A percentile compares a stretch with the other conserved stretches of the same genome.
phyloP scores from a whole-genome alignment of 2,888 invertebrate species.

The Xanthorhoe designata region DNA sequence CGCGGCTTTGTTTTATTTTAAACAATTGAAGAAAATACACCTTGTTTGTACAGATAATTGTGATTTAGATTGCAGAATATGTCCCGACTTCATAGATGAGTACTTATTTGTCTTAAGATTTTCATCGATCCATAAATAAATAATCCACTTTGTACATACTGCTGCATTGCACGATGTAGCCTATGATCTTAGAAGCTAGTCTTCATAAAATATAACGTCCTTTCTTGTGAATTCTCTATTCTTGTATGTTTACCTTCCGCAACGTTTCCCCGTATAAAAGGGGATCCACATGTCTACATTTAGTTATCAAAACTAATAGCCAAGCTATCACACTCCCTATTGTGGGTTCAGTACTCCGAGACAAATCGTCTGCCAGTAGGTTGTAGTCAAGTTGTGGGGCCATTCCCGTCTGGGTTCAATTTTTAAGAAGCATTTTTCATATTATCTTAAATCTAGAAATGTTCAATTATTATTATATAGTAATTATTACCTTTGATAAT shows the following conservation, averaged over 20 bases:
- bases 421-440: no score
- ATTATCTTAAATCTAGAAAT: no score
- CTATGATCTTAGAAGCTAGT: background rate
- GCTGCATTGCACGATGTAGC: background rate
- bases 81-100: no score
- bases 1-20: background rate
- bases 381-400: no score
- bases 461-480: no score
- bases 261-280: background rate
- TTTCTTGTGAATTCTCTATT: background rate
- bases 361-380: constrained; percentile 1
- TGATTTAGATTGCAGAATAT: background rate
- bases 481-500: no score
- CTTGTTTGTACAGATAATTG: background rate
- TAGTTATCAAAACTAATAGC: constrained; percentile 3
- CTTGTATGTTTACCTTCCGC: background rate
- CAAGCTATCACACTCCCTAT: background rate
- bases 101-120: no score
- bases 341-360: constrained; percentile 3
- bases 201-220: background rate
- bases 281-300: constrained; percentile 4
- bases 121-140: no score
- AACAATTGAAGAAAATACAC: background rate
- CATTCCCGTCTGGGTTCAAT: no score
- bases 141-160: background rate